phyloP scores from a whole-genome alignment of 2,888 invertebrate species.

The Tricholauxania praeusta region DNA sequence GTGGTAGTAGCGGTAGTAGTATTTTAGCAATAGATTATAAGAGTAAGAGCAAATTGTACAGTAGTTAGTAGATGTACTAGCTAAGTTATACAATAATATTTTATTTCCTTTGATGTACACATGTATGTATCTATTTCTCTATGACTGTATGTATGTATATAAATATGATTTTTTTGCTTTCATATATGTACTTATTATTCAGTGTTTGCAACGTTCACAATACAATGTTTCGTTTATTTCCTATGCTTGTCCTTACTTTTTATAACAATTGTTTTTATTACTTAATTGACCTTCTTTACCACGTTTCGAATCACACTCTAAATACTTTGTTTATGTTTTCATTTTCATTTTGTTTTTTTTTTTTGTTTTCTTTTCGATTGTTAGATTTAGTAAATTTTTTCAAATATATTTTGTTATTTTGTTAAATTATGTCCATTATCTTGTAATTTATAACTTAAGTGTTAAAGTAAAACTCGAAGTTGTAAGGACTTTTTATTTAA shows the following conservation, averaged over 20 bases:
- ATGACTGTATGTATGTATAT: slow-evolving; percentile 21
- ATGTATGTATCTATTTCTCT: slow-evolving; percentile 13
- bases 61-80: slow-evolving; percentile 10
- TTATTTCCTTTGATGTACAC: neutral
- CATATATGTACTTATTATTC: slow-evolving; percentile 18
- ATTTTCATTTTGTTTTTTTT: slow-evolving; percentile 9
- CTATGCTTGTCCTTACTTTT: slow-evolving; percentile 34
- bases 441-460: slow-evolving; percentile 1
- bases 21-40: slow-evolving; percentile 6
- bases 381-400: too few species aligned
- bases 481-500: slow-evolving; percentile 20
- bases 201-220: slow-evolving; percentile 38
- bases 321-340: slow-evolving; percentile 37
- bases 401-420: too few species aligned
- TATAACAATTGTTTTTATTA: slow-evolving; percentile 39
- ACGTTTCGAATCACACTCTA: slow-evolving; percentile 49
- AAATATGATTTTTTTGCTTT: slow-evolving; percentile 8
- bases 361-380: neutral
- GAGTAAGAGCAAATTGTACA: slow-evolving; percentile 14
- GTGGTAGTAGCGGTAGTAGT: too few species aligned
- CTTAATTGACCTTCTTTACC: slow-evolving; percentile 52
- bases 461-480: slow-evolving; percentile 18
- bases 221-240: slow-evolving; percentile 32
- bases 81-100: slow-evolving; percentile 22
- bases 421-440: neutral